Percentiles rank a stretch among this genome's conserved stretches.
These are phyloP conservation scores for Rynchops niger DNA, from an alignment of 2,113 vertebrate species.

Conservation along the genomic window DNA sequence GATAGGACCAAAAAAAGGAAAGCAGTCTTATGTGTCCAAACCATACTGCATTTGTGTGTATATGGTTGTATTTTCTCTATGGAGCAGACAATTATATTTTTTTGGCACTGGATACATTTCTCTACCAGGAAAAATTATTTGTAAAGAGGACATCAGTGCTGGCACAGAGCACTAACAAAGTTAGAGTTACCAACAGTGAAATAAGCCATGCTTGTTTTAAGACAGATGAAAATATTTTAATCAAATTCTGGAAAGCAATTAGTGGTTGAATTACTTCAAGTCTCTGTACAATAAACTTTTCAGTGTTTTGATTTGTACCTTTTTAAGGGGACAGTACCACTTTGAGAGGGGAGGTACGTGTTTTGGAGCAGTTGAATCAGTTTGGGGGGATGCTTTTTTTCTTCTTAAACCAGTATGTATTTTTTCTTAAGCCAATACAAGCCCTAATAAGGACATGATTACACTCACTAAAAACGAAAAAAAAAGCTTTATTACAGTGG, in stretches of 20 bases:
- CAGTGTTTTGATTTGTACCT: background rate
- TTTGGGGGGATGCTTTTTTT: rapidly evolving
- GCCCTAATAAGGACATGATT: background rate
- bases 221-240: background rate
- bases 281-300: background rate
- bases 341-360: background rate
- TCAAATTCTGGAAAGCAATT: background rate
- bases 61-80: background rate
- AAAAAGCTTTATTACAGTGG: background rate
- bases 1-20: background rate
- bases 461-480: background rate
- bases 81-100: rapidly evolving
- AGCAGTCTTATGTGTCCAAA: background rate
- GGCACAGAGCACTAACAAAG: background rate
- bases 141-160: background rate
- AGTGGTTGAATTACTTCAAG: background rate
- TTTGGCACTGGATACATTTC: background rate
- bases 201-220: background rate
- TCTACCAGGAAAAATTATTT: background rate
- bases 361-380: background rate
- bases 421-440: background rate
- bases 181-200: background rate
- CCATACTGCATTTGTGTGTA: background rate
- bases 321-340: background rate
- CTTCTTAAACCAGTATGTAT: background rate